Conservation (phyloP, 1,140 invertebrate species). For the Papilio machaon region DNA sequence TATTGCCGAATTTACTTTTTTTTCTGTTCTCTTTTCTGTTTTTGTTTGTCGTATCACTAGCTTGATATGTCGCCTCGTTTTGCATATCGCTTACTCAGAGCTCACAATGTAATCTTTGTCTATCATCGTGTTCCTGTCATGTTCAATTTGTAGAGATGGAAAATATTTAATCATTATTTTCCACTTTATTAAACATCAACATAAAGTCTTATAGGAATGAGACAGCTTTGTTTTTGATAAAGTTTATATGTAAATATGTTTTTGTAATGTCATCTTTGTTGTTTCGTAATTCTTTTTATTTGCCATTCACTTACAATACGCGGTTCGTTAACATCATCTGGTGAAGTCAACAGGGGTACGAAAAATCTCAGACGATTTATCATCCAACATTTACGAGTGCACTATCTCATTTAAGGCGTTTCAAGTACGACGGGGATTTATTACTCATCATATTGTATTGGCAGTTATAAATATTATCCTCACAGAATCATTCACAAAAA, state of each 20-base stretch:
- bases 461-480: constrained; percentile 26
- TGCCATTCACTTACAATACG: background rate
- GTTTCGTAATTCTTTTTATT: constrained; percentile 32
- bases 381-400: constrained; percentile 27
- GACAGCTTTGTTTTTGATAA: background rate
- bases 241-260: constrained; percentile 3
- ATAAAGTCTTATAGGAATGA: background rate
- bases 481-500: constrained; percentile 21
- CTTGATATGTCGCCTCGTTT: constrained; percentile 29
- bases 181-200: background rate
- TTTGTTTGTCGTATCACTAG: constrained; percentile 47
- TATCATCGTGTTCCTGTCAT: constrained; percentile 36
- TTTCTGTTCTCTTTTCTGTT: constrained; percentile 52
- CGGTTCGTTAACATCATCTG: constrained; percentile 30
- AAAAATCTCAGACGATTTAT: constrained; percentile 35
- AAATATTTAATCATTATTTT: constrained; percentile 30
- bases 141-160: constrained; percentile 21
- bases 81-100: constrained; percentile 28
- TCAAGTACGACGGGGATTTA: constrained; percentile 45
- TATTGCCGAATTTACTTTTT: constrained; percentile 61
- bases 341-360: constrained; percentile 22
- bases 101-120: constrained; percentile 26
- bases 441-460: constrained; percentile 42
- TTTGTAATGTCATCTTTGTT: constrained; percentile 30
- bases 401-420: constrained; percentile 39